phyloP scores from a whole-genome alignment of 2,888 invertebrate genomes.

The Xylota sylvarum region DNA sequence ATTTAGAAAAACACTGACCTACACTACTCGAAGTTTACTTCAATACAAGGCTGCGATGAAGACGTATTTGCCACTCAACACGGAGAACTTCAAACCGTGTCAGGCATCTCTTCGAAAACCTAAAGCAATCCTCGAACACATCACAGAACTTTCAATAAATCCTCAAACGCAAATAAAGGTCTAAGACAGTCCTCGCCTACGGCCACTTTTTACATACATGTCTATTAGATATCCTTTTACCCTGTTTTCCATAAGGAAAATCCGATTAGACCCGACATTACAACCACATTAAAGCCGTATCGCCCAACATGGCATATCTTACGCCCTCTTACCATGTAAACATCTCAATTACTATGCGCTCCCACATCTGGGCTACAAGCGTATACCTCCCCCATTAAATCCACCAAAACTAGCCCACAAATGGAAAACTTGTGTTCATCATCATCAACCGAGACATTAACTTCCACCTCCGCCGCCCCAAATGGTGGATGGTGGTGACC shows the following conservation, averaged over 20 bases:
- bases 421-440: constrained; percentile 57
- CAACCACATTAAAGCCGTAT: neutral
- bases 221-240: neutral
- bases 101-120: too few relatives aligned
- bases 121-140: too few relatives aligned
- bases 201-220: neutral
- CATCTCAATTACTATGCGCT: constrained; percentile 48
- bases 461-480: neutral
- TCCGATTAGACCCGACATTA: constrained; percentile 12
- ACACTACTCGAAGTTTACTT: too few relatives aligned
- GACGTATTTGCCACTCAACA: too few relatives aligned
- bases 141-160: neutral
- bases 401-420: constrained; percentile 47
- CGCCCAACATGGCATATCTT: neutral
- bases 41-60: too few relatives aligned
- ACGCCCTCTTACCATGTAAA: constrained; percentile 36
- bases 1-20: too few relatives aligned
- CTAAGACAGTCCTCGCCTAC: neutral
- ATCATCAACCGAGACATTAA: constrained; percentile 35
- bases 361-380: neutral
- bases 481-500: neutral
- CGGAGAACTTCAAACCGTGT: too few relatives aligned
- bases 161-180: neutral
- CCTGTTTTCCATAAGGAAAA: neutral
- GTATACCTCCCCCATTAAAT: constrained; percentile 9